Evolutionary conservation across 2,888 invertebrate species (phyloP).

Genomic region (Diplazon laetatorius): DNA sequence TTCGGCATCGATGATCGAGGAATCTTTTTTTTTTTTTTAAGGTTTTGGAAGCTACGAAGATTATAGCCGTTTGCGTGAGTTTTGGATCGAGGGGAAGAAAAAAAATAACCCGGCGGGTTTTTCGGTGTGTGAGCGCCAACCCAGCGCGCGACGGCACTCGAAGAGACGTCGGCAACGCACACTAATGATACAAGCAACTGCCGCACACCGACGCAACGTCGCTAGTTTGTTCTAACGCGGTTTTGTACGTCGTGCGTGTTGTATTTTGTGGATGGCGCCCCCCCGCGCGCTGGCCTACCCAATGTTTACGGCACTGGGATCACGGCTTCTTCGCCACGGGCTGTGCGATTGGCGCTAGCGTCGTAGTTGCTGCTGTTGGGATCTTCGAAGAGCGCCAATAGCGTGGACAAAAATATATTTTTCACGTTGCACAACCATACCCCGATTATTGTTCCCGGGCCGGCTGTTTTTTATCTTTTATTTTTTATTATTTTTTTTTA

Average conservation of each 20-base stretch:
- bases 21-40: no score
- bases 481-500: constrained; percentile 29
- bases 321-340: neutral
- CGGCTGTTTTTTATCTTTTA: constrained; percentile 52
- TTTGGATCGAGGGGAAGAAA: neutral
- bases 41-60: no score
- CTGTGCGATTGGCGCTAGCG: no score
- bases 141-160: neutral
- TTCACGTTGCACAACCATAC: constrained; percentile 71
- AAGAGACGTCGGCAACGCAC: no score
- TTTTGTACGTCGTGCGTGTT: constrained; percentile 65
- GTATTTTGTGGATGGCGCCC: no score
- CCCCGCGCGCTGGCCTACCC: no score
- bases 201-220: constrained; percentile 40
- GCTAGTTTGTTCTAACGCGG: constrained; percentile 18
- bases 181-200: constrained; percentile 16
- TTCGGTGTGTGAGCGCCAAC: neutral
- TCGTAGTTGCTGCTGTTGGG: constrained; percentile 59
- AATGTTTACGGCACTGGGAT: constrained; percentile 75
- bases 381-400: constrained; percentile 66
- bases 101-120: constrained; percentile 63
- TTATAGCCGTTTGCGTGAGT: neutral
- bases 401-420: constrained; percentile 70
- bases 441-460: constrained; percentile 48
- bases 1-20: no score